A percentile compares a stretch with the other conserved stretches of the same genome.
Evolutionary conservation across 2,113 vertebrate genomes (phyloP).

Genomic region (Myotis brandtii): DNA sequence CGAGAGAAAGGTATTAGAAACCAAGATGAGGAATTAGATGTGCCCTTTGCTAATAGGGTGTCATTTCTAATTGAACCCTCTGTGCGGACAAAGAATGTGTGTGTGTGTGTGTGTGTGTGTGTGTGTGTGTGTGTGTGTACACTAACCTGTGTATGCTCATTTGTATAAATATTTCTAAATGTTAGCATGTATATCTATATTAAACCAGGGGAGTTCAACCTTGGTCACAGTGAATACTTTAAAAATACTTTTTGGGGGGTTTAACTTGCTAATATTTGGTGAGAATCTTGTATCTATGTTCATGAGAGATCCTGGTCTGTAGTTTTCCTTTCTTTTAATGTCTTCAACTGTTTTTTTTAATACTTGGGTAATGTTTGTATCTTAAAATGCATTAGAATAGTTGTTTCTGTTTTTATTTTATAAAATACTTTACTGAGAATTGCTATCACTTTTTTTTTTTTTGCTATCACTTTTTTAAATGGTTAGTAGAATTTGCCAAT

Average conservation of each 20-base stretch:
- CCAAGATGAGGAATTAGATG: neutral
- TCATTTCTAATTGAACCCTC: neutral
- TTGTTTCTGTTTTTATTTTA: neutral
- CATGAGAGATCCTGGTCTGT: neutral
- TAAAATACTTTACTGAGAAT: neutral
- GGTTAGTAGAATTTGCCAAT: neutral
- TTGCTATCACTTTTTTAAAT: neutral
- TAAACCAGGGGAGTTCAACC: neutral
- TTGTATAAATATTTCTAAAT: neutral
- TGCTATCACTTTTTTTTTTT: neutral
- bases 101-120: neutral
- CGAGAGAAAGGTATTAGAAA: neutral
- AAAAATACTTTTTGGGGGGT: neutral
- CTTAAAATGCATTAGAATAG: neutral
- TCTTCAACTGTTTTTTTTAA: neutral
- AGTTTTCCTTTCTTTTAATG: neutral
- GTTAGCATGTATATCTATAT: neutral
- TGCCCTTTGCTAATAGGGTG: no score
- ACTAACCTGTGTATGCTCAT: neutral
- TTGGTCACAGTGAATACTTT: neutral
- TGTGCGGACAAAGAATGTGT: neutral
- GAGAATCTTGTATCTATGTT: neutral
- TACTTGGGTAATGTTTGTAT: neutral
- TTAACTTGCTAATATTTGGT: neutral
- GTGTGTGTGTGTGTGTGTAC: neutral